These are phyloP conservation scores for Batillaria attramentaria DNA, from an alignment of 1,140 invertebrate genomes.

Conservation along the genomic window DNA sequence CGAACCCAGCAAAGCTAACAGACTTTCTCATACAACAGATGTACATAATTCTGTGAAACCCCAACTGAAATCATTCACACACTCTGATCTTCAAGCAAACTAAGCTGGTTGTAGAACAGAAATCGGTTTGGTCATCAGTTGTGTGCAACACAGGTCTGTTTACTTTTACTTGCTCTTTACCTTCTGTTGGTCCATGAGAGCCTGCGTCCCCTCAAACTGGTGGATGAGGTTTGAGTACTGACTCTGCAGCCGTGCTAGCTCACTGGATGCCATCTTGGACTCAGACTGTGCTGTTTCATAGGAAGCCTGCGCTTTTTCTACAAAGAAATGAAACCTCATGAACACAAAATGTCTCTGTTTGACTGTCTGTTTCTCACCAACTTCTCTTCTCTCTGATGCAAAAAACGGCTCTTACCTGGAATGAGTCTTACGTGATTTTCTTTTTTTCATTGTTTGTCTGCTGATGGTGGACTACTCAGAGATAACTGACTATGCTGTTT, in stretches of 20 bases:
- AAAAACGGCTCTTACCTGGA: no score
- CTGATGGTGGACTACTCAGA: not conserved
- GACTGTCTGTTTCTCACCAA: no score
- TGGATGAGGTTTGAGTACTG: slow-evolving; percentile 65
- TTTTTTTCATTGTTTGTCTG: not conserved
- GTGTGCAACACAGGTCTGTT: not conserved
- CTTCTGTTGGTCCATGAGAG: slow-evolving; percentile 49
- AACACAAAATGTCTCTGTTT: no score
- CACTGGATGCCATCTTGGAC: slow-evolving; percentile 50
- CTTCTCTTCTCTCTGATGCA: no score
- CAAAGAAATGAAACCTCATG: slow-evolving; percentile 3
- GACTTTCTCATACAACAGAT: no score
- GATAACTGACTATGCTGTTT: not conserved
- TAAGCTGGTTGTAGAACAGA: not conserved
- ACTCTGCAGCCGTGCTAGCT: slow-evolving; percentile 53
- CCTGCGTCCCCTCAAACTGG: slow-evolving; percentile 64
- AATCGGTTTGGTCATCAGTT: not conserved
- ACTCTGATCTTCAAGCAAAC: not conserved
- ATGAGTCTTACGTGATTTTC: no score
- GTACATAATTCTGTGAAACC: slow-evolving; percentile 7
- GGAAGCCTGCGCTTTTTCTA: slow-evolving; percentile 48
- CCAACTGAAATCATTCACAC: not conserved
- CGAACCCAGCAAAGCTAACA: no score
- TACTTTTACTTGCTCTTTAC: not conserved
- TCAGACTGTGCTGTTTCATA: slow-evolving; percentile 56